phyloP scores from a whole-genome alignment of 2,797 vertebrate species.

The Eremophila alpestris region DNA sequence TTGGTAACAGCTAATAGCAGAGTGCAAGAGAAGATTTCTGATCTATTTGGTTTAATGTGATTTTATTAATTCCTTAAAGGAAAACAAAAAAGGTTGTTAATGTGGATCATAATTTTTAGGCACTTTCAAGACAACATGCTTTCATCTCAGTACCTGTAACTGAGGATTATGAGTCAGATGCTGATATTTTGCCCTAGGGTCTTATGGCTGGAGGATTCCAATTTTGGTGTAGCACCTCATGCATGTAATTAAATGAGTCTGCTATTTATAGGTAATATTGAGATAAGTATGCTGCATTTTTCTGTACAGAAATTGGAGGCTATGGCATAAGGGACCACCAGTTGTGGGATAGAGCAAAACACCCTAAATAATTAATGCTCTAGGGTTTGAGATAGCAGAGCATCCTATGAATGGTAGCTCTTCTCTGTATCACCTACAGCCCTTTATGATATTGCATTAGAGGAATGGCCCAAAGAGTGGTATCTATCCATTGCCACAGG shows the following conservation, averaged over 20 bases:
- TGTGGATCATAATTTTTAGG: background rate
- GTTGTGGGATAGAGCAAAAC: background rate
- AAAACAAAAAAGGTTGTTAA: background rate
- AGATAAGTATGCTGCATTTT: background rate
- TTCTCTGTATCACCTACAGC: background rate
- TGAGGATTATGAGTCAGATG: background rate
- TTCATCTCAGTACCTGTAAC: background rate
- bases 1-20: background rate
- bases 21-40: background rate
- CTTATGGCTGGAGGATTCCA: background rate
- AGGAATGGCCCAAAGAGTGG: background rate
- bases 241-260: background rate
- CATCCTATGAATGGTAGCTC: background rate
- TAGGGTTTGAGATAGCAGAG: background rate
- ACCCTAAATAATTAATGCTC: background rate
- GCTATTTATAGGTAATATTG: background rate
- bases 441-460: background rate
- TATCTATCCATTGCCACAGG: background rate
- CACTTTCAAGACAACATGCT: background rate
- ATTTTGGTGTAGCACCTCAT: background rate
- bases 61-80: background rate
- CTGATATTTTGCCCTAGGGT: background rate
- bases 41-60: background rate
- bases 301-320: background rate
- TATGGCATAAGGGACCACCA: fast-evolving